Base-by-base conservation (phyloP, 2,113 vertebrate genomes). In the Eudyptes chrysolophus region DNA sequence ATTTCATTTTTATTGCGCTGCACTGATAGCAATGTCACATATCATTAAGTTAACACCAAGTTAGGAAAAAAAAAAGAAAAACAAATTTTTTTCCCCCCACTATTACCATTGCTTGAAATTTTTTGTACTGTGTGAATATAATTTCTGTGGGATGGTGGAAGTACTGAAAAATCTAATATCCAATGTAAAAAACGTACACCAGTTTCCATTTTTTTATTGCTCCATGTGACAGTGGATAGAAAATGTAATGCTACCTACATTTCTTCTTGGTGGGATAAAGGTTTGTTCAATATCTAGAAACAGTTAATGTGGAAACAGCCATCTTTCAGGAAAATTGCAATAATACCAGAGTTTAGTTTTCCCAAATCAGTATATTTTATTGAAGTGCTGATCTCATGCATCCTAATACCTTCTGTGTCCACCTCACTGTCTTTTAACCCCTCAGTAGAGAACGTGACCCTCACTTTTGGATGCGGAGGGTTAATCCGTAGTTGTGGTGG, bases 1-100 rank as follows among this genome's bases (percentile, higher is more conserved):
- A 95, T 97, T 97, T 97, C 81, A 95, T 96, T 97, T 98, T 98
- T 97, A 97, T 94, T 97, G 77, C 85, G 4, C 78, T 90, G 81
- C 34, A 57, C 62, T 96, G 94, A 96, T 95, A 97, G 83, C 92
- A 92, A 68, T 96, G 93, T 93, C 96, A 97, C 82, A 97, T 98
- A 98, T 95, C 86, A 97, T 97, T 96, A 97, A 92, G 87, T 96
- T 97, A 98, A 96, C 65, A 94, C 70, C 72, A 98, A 93, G 55
- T 72, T 89, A 94, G 48, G 18, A 80, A 74, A 85, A 77, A 87
- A 87, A 90, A 92, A 95, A 57, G 42, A 77, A 95, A 95, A 95
- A 9, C 21, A 87, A n/a, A 94, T 61, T 81, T 55, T 71, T 40
- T 68, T 38, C 16, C 14, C 4, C 12, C 32, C 51, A 3, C 49